phyloP scores from a whole-genome alignment of 2,888 invertebrate species.

The Silvanus unidentatus region DNA sequence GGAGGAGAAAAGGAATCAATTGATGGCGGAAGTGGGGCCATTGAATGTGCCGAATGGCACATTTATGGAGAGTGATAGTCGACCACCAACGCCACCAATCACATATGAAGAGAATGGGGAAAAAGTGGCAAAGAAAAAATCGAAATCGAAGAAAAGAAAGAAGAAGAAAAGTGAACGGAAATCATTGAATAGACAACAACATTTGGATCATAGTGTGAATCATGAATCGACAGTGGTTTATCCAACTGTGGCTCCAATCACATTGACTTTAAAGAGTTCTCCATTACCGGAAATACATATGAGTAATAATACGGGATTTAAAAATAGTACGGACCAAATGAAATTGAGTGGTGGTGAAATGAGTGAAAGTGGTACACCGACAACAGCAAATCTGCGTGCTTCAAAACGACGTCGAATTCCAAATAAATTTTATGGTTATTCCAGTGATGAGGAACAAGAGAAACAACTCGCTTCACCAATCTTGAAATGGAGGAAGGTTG shows the following conservation, averaged over 20 bases:
- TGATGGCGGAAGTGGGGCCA: constrained; percentile 60
- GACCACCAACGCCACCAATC: constrained; percentile 54
- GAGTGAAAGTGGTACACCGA: constrained; percentile 12
- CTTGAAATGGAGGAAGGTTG: constrained; percentile 69
- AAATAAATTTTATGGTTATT: constrained; percentile 82
- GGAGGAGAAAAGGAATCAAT: constrained; percentile 68
- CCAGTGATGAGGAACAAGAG: constrained; percentile 73
- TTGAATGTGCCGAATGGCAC: constrained; percentile 45
- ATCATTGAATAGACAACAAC: constrained; percentile 21
- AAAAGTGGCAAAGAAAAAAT: constrained; percentile 57
- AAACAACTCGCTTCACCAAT: constrained; percentile 49
- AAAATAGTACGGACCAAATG: neutral
- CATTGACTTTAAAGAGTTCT: constrained; percentile 26
- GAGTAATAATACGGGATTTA: neutral
- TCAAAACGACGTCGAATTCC: constrained; percentile 77
- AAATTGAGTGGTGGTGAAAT: neutral
- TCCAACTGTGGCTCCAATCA: constrained; percentile 35
- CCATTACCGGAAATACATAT: neutral
- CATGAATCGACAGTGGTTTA: neutral
- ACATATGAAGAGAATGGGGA: constrained; percentile 43
- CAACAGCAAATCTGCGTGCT: constrained; percentile 57
- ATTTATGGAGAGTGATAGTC: constrained; percentile 51
- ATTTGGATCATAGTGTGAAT: constrained; percentile 11
- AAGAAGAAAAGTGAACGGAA: constrained; percentile 49
- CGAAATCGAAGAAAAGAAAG: constrained; percentile 50